Percentiles rank a stretch among this genome's conserved stretches.
These are phyloP conservation scores for Crocodylus rhombifer DNA, from an alignment of 2,797 vertebrate species.

Conservation along the genomic window DNA sequence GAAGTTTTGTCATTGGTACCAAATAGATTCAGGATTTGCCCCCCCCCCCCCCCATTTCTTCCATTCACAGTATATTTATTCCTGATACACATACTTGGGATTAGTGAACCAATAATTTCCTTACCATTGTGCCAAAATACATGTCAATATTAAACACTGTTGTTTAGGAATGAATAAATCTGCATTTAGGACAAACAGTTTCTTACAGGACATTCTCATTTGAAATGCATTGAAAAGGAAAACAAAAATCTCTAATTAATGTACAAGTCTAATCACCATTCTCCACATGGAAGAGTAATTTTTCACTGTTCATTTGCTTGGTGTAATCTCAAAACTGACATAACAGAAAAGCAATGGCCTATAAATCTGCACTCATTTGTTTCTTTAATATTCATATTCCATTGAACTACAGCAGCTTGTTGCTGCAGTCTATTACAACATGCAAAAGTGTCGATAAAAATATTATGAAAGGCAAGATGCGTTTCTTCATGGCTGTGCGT, in stretches of 20 bases:
- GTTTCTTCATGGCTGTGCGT: conserved; percentile 78
- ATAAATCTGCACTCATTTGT: conserved; percentile 88
- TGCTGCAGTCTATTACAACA: conserved; percentile 83
- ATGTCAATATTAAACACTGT: conserved; percentile 48
- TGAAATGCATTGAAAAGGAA: conserved; percentile 85
- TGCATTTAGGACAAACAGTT: conserved; percentile 77
- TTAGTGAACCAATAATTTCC: conserved; percentile 18
- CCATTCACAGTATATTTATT: conserved; percentile 1
- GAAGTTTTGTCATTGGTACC: background rate
- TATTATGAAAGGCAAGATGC: conserved; percentile 85
- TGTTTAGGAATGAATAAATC: conserved; percentile 78
- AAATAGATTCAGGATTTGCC: background rate
- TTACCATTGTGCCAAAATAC: conserved; percentile 52
- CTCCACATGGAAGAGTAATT: conserved; percentile 89
- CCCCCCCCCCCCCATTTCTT: conserved; percentile 1
- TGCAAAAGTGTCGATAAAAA: conserved; percentile 86
- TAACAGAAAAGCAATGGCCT: conserved; percentile 86
- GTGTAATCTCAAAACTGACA: conserved; percentile 88
- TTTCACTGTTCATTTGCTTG: conserved; percentile 88
- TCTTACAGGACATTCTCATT: conserved; percentile 82
- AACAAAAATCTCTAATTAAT: conserved; percentile 90
- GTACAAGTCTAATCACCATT: conserved; percentile 90
- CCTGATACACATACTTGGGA: conserved; percentile 49
- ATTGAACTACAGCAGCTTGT: conserved; percentile 85
- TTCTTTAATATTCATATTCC: conserved; percentile 89